These are phyloP conservation scores for Lasioglossum villosulum DNA, from an alignment of 2,888 invertebrate species.

Conservation along the genomic window DNA sequence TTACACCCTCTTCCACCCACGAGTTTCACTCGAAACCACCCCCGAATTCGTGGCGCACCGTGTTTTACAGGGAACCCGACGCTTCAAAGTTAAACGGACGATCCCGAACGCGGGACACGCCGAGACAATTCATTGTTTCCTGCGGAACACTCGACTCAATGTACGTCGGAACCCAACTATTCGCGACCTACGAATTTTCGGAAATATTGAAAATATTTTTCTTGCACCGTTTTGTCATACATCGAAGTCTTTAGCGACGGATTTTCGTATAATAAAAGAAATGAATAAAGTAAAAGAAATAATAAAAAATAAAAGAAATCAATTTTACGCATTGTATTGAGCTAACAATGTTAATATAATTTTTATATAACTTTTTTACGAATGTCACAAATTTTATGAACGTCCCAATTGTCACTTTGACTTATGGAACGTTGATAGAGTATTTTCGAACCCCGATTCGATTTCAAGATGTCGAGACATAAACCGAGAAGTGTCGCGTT, in stretches of 20 bases:
- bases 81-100: not conserved
- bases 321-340: no score
- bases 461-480: not conserved
- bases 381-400: not conserved
- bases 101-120: not conserved
- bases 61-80: not conserved
- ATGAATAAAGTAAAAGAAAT: no score
- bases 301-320: no score
- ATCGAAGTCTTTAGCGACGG: no score
- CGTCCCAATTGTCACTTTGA: not conserved
- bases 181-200: not conserved
- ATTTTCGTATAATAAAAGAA: no score
- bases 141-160: not conserved
- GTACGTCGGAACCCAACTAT: not conserved
- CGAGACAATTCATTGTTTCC: conserved; percentile 5
- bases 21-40: conserved; percentile 1
- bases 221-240: not conserved
- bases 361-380: not conserved
- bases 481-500: not conserved
- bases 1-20: not conserved
- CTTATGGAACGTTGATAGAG: not conserved
- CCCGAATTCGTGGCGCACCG: not conserved
- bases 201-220: not conserved
- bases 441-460: not conserved
- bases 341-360: no score